Base-by-base conservation (phyloP, 1,140 invertebrate species). In the Arion vulgaris region DNA sequence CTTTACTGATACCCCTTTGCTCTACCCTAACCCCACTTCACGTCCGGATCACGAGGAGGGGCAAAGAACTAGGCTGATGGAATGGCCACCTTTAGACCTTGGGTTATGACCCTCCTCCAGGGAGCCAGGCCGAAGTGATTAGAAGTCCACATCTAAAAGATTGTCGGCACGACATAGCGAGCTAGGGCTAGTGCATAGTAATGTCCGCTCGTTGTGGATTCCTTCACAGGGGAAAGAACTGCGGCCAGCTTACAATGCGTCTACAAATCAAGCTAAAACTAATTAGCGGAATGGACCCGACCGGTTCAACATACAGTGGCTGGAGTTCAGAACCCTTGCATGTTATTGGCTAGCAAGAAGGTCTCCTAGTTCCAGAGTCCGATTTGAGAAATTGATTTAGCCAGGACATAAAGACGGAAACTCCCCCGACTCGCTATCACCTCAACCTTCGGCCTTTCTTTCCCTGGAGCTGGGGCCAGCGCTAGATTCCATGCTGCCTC, bases 221-320 rank as follows among this genome's bases (percentile, higher is more conserved):
- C 76, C 76, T 34, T 17, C 76, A 66, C 76, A 66, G 53, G 32
- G 36, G 28, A 51, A 11, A 23, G 32, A 53, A 28, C 53, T 13
- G 36, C 1, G 32, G 13, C 76, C 62, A n/a, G 51, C 57, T 38
- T 57, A 78, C 76, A 78, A 78, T 66, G 19, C 76, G n/a, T 39
- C 76, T 45, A 78, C 76, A 78, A 78, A 66, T 66, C 76, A 78
- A 28, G 49, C 74, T 62, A 41, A 78, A 78, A 78, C 53, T 68
- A 78, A 78, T 78, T 78, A 78, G 76, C 49, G n/a, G 62, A 78
- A 68, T 78, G 39, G 76, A 51, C 57, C 1, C 36, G 5, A 19
- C 57, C 62, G 4, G 34, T 78, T 34, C 76, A 53, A 78, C 76
- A 53, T 41, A 41, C 45, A 39, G 34, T n/a, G 49, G 74, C 15